Conservation (phyloP, 2,113 vertebrate species). For the Ciconia stormi region DNA sequence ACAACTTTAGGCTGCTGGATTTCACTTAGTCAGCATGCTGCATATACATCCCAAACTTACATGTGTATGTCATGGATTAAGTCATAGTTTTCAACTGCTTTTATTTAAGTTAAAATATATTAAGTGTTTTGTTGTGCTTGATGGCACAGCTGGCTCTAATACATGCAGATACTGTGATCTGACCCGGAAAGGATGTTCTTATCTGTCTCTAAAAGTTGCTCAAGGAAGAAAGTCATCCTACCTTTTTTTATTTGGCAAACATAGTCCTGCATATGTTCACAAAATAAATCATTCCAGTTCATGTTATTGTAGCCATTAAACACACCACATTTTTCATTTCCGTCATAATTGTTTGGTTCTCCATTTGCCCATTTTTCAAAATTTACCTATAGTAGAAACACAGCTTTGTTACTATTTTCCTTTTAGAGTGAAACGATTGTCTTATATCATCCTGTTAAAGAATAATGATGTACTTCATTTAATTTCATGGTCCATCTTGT, state of each 20-base stretch:
- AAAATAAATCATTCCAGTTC: constrained; percentile 88
- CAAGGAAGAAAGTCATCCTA: constrained; percentile 39
- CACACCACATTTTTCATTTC: constrained; percentile 85
- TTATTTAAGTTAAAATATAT: background rate
- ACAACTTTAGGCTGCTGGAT: background rate
- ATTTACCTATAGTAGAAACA: constrained; percentile 71
- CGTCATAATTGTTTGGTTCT: constrained; percentile 91
- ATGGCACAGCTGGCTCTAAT: background rate
- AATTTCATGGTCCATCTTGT: background rate
- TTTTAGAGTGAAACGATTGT: background rate
- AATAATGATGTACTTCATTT: background rate
- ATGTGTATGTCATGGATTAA: background rate
- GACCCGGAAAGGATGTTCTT: background rate
- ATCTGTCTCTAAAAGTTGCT: background rate
- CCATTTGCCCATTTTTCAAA: constrained; percentile 85
- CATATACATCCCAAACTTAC: background rate
- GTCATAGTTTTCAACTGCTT: background rate
- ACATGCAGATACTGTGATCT: background rate
- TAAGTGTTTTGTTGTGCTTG: background rate
- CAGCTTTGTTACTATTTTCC: background rate
- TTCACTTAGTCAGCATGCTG: background rate
- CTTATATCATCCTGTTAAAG: background rate
- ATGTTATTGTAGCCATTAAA: constrained; percentile 58
- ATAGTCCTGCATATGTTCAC: constrained; percentile 83
- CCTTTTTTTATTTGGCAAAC: constrained; percentile 91